Evolutionary conservation across 1,140 invertebrate species (phyloP), one percentile per base, ranked within the genome.

Genomic region (Zaprionus capensis): DNA sequence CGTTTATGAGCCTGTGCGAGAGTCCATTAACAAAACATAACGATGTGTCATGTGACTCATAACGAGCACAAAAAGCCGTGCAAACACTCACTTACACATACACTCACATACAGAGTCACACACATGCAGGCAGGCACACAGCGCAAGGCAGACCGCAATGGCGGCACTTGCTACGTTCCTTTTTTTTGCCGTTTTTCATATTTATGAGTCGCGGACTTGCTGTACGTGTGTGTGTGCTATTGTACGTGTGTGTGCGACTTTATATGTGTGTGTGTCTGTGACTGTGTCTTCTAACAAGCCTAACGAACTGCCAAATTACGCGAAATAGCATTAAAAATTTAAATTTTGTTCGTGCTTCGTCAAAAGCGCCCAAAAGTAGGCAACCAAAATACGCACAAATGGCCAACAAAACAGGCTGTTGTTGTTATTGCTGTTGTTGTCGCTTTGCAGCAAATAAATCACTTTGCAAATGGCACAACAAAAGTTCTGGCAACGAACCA

Each of bases 261-360:
- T 41, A 34, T 9, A 12, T 71, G 49, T 71, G 26, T 71, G 36
- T 38, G 31, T 69, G 9, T 49, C 38, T 53, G 24, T 38, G 34
- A 44, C 20, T 68, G 70, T 69, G 64, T 63, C 80, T 83, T 58
- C 68, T 88, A 88, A 83, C 81, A 83, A 73, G 84, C 81, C 85
- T 90, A 88, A 88, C 85, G 85, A 88, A 88, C 85, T 88, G 85
- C 85, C 85, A 88, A 88, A 88, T 88, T 88, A 90, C 85, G 81
- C 78, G 79, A 81, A 88, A 88, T 84, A 80, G 82, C 85, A 88
- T 88, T 88, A 88, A 88, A 90, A 90, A 90, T 88, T 88, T 84
- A 88, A 90, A 88, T 88, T 85, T 68, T 34, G 41, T 77, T 77
- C 71, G 71, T 83, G 80, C 41, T 53, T 57, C 77, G 75, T 78